Conservation (phyloP, 2,888 invertebrate genomes). For the Xestoiulus laeticollis region DNA sequence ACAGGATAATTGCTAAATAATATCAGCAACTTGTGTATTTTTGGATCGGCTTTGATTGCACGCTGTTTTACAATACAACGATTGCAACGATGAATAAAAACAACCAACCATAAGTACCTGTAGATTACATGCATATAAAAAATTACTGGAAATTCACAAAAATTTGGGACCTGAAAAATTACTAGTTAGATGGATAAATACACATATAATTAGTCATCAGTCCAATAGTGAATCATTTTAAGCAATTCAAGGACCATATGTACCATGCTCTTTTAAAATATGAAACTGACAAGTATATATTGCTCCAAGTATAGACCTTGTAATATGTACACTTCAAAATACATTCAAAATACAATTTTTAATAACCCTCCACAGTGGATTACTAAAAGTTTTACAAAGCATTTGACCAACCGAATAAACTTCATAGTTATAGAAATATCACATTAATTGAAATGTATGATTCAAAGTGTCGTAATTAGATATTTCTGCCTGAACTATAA, state of each 20-base stretch:
- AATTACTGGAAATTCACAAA: background rate
- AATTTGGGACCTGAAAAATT: background rate
- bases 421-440: too few relatives aligned
- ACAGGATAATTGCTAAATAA: background rate
- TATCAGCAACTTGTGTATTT: background rate
- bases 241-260: background rate
- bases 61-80: background rate
- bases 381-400: too few relatives aligned
- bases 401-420: too few relatives aligned
- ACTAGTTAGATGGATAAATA: background rate
- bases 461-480: too few relatives aligned
- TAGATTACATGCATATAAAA: background rate
- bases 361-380: too few relatives aligned
- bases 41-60: background rate
- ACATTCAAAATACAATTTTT: too few relatives aligned
- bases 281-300: background rate
- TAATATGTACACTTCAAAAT: background rate
- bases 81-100: background rate
- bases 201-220: background rate
- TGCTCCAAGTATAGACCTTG: background rate
- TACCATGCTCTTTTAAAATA: background rate
- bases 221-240: background rate
- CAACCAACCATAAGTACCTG: too few relatives aligned
- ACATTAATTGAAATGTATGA: too few relatives aligned
- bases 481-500: too few relatives aligned